Conservation (phyloP, 2,797 vertebrate genomes). For the Enteromius treurensis region DNA sequence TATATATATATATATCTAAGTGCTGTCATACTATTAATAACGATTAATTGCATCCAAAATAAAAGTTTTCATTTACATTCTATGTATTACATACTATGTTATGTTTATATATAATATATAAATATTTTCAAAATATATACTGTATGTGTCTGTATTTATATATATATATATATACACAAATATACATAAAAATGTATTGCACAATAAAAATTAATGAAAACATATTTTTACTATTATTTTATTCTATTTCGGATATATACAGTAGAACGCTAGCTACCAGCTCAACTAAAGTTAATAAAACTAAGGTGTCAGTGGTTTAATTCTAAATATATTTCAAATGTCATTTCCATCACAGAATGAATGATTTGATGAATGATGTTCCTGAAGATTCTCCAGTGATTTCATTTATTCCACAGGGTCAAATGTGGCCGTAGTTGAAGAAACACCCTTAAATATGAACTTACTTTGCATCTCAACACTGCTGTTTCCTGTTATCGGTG, state of each 20-base stretch:
- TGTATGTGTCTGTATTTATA: too few relatives aligned
- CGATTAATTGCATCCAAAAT: background rate
- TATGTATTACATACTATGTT: too few relatives aligned
- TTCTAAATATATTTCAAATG: background rate
- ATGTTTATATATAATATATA: too few relatives aligned
- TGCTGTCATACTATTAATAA: too few relatives aligned
- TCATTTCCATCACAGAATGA: background rate
- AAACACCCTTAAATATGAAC: constrained; percentile 1
- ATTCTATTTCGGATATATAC: background rate
- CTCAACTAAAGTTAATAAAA: background rate
- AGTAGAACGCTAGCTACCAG: background rate
- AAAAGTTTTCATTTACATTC: background rate
- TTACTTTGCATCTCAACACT: background rate
- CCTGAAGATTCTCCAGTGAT: background rate
- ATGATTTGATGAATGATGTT: background rate
- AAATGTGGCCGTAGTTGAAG: background rate
- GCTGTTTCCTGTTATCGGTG: background rate
- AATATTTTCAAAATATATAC: too few relatives aligned
- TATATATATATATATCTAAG: background rate
- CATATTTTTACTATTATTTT: background rate
- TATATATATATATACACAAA: background rate
- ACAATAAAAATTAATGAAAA: background rate
- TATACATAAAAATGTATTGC: too few relatives aligned
- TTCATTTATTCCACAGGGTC: background rate
- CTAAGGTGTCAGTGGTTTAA: background rate